These are phyloP conservation scores for Capitulum mitella DNA, from an alignment of 2,888 invertebrate genomes.

Conservation along the genomic window DNA sequence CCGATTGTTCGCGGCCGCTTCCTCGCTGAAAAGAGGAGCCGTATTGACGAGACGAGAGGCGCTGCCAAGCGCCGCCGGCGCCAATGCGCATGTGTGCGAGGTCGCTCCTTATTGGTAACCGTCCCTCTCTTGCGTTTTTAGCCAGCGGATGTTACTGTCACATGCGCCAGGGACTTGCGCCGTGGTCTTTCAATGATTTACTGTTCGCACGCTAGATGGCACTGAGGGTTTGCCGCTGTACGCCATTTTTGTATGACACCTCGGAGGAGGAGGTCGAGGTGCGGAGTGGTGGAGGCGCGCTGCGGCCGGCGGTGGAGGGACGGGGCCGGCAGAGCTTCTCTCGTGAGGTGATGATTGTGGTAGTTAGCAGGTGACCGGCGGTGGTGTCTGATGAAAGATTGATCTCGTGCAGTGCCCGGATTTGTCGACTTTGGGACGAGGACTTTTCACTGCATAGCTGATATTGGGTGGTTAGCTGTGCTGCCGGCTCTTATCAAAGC, in stretches of 20 bases:
- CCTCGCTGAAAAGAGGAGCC: not conserved
- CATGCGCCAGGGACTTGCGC: conserved; percentile 13
- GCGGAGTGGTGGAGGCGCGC: not conserved
- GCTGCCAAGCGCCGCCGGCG: not conserved
- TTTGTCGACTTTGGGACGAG: too few relatives aligned
- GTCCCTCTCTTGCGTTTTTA: conserved; percentile 6
- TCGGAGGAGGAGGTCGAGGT: not conserved
- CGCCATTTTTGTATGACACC: conserved; percentile 6
- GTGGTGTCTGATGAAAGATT: not conserved
- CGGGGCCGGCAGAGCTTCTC: not conserved
- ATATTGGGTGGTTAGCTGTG: too few relatives aligned
- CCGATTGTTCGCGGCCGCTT: not conserved
- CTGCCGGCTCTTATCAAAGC: too few relatives aligned
- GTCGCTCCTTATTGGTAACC: not conserved
- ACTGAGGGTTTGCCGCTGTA: conserved; percentile 6
- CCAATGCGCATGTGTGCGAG: conserved; percentile 20
- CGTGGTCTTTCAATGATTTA: not conserved
- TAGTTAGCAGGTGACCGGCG: not conserved
- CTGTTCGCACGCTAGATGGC: conserved; percentile 17
- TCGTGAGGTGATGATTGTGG: not conserved
- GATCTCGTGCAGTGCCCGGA: too few relatives aligned
- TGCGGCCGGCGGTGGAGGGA: not conserved
- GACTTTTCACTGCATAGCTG: too few relatives aligned
- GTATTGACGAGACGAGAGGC: not conserved
- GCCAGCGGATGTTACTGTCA: not conserved